Conservation (phyloP, 1,140 invertebrate genomes). For the Drosophila fuyamai region DNA sequence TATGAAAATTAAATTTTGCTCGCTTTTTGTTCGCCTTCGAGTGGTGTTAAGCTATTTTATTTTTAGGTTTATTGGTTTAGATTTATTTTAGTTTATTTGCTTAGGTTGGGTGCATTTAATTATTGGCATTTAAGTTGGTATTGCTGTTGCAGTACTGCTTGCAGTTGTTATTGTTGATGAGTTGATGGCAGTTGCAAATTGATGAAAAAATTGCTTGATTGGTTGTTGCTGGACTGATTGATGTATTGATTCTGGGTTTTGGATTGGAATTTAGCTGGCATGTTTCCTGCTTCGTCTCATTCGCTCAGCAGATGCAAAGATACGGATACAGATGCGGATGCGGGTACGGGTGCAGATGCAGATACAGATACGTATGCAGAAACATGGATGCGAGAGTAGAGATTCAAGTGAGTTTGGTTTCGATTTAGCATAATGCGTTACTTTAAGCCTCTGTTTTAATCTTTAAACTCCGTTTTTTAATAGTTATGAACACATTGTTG, state of each 20-base stretch:
- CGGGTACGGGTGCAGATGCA: conserved; percentile 36
- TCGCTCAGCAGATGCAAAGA: conserved; percentile 31
- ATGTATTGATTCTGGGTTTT: conserved; percentile 57
- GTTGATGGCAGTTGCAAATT: conserved; percentile 72
- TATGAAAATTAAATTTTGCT: conserved; percentile 51
- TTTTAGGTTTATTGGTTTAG: conserved; percentile 30
- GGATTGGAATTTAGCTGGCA: conserved; percentile 54
- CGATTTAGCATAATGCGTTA: conserved; percentile 56
- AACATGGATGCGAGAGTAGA: conserved; percentile 43
- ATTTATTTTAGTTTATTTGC: conserved; percentile 45
- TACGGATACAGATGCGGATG: conserved; percentile 35
- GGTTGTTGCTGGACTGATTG: conserved; percentile 66
- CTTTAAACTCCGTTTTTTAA: conserved; percentile 57
- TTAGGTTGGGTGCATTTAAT: conserved; percentile 65
- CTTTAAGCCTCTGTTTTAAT: conserved; percentile 33
- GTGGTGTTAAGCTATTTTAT: conserved; percentile 14
- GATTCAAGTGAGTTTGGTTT: conserved; percentile 44
- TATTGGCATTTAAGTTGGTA: conserved; percentile 29
- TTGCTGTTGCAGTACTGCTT: conserved; percentile 16
- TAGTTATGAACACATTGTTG: conserved; percentile 73
- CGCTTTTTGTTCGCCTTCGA: conserved; percentile 16
- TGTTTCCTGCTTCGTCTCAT: conserved; percentile 46
- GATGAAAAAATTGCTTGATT: conserved; percentile 71
- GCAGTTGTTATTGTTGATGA: conserved; percentile 53
- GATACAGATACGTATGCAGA: conserved; percentile 50